Evolutionary conservation across 2,888 invertebrate species (phyloP).

Genomic region (Mimumesa dahlbomi): DNA sequence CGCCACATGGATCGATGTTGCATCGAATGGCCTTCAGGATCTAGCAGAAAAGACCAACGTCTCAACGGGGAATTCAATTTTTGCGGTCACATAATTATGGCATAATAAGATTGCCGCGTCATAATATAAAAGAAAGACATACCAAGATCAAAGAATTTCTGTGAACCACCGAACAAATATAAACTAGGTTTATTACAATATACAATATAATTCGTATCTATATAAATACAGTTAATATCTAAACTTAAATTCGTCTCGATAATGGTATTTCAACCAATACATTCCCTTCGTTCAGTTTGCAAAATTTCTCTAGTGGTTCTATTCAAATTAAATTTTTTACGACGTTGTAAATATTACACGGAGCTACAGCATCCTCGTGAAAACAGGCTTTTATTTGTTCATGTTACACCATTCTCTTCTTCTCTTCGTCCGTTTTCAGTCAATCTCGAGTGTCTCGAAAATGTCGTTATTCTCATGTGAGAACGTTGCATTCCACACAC

Average conservation of each 20-base stretch:
- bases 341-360: neutral
- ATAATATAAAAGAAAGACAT: too few relatives aligned
- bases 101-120: too few relatives aligned
- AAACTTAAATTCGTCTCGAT: too few relatives aligned
- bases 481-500: neutral
- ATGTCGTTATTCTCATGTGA: neutral
- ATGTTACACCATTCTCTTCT: neutral
- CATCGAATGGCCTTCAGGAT: constrained; percentile 39
- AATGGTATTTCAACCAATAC: neutral
- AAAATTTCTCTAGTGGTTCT: neutral
- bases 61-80: too few relatives aligned
- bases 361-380: constrained; percentile 6
- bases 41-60: too few relatives aligned
- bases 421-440: neutral
- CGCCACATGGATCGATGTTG: constrained; percentile 36
- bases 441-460: neutral
- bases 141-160: too few relatives aligned
- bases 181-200: too few relatives aligned
- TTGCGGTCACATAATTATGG: too few relatives aligned
- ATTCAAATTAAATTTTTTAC: constrained; percentile 9
- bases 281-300: neutral
- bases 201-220: too few relatives aligned
- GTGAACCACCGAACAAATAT: too few relatives aligned
- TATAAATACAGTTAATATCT: too few relatives aligned
- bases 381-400: neutral